Evolutionary conservation across 1,140 invertebrate genomes (phyloP).

Genomic region (Tenebrio molitor): DNA sequence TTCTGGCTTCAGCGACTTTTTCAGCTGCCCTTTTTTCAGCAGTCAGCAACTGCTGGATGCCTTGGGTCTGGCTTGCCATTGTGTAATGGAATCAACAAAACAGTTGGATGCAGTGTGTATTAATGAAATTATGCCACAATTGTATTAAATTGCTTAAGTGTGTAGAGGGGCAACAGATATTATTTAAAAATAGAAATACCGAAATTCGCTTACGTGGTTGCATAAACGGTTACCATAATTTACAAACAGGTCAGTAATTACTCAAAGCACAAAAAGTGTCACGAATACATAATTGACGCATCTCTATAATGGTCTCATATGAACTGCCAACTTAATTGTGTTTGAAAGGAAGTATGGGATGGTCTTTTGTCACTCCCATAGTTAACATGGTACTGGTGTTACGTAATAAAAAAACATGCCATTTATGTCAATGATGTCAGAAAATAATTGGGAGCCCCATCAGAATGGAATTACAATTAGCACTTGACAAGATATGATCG

Average conservation of each 20-base stretch:
- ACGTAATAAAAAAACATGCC: neutral
- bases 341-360: neutral
- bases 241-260: conserved; percentile 24
- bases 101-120: conserved; percentile 41
- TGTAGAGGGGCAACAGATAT: conserved; percentile 50
- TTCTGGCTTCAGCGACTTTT: conserved; percentile 98
- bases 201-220: conserved; percentile 38
- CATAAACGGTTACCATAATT: conserved; percentile 6
- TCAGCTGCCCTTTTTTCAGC: conserved; percentile 99
- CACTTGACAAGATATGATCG: too few species aligned
- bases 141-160: conserved; percentile 56
- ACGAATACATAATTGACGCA: neutral
- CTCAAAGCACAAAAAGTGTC: neutral
- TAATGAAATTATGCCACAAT: conserved; percentile 52
- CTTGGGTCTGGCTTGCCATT: conserved; percentile 99
- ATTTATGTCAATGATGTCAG: conserved; percentile 8
- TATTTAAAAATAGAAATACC: conserved; percentile 53
- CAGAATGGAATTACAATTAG: neutral
- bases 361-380: neutral
- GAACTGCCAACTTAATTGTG: too few species aligned
- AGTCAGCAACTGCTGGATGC: conserved; percentile 97
- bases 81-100: conserved; percentile 55
- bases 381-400: neutral
- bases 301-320: too few species aligned
- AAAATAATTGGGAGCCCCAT: conserved; percentile 1